Evolutionary conservation across 2,888 invertebrate species (phyloP), one percentile per base, ranked within the genome.

Genomic region (Pterostichus niger): DNA sequence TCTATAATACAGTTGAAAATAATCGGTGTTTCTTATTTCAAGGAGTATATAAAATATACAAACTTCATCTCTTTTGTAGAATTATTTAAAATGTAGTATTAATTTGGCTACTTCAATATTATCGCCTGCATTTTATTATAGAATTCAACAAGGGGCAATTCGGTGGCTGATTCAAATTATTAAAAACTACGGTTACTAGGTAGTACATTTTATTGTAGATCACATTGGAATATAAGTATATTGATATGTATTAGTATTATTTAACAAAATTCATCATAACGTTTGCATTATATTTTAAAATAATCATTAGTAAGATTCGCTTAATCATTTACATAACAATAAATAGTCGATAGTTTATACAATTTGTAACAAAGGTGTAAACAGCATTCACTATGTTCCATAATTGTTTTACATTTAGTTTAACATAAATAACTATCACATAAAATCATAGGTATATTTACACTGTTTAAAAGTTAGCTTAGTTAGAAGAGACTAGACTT

Each of bases 401-500:
- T 35, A 11, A 35, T 33, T 35, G 11, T 24, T 59, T 64, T 13
- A 64, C 68, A 71, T 46, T 17, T 71, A 71, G 44, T 68, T 44
- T 44, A 71, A 71, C 68, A 44, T 71, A 71, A 68, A 64, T 40
- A 64, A 9, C 68, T 71, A 71, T 17, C 10, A 44, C 13, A 31
- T 44, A 4, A 75, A 64, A 64, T 35, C 15, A 64, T 40, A 40
- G 9, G 40, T 75, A 75, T 75, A 73, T 73, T 49, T 75, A 52
- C 52, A 75, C 7, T 64, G 11, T 33, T 64, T 24, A 24, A 24
- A 24, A 75, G 24, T 73, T 73, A 73, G 52, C 75, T 52, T 75
- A 75, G 75, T 33, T 75, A 75, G 33, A 75, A 77, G 77, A 40
- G 56, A 76, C 54, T 77, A 56, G 77, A 77, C 77, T 77, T 77